Evolutionary conservation across 1,140 invertebrate species (phyloP), one percentile per base, ranked within the genome.

Genomic region (Metopolophium dirhodum): DNA sequence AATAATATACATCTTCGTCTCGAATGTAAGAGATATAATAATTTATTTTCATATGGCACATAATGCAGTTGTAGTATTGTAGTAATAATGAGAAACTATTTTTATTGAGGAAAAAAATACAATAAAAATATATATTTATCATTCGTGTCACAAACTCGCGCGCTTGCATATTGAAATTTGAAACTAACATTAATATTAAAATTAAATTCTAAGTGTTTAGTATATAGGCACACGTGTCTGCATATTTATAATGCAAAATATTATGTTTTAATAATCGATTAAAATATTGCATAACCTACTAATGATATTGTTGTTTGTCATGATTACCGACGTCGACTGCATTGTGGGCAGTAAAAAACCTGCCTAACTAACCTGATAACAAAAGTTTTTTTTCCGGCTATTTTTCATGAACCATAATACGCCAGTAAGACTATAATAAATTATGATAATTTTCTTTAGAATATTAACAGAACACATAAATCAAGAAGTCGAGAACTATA

Each of bases 81-180:
- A 77, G n/a, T 77, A 77, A 77, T 77, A 77, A 85, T 85, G 83
- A 85, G 83, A 45, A 85, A 85, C 83, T 85, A 85, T 85, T 85
- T 85, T 85, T 41, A 41, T 85, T 85, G 83, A 41, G 37, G 37
- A 85, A 85, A 85, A 35, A 45, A 85, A 45, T 41, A 77, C 30
- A n/a, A 35, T n/a, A 77, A 77, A n/a, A 18, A 18, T n/a, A 77
- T 18, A 77, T 77, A 77, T 77, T 77, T 77, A 77, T 77, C 61
- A 77, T 77, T 77, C 61, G 30, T 77, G 30, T n/a, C 30, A 77
- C 1, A 14, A 30, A n/a, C 30, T 77, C 61, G n/a, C 14, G 14
- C 14, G 61, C 61, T 9, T n/a, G 30, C 30, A n/a, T n/a, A 77
- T 35, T 77, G 61, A n/a, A n/a, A 77, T 77, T 77, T 77, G 61